These are phyloP conservation scores for Cryptocephalus moraei DNA, from an alignment of 2,888 invertebrate genomes.

Conservation along the genomic window DNA sequence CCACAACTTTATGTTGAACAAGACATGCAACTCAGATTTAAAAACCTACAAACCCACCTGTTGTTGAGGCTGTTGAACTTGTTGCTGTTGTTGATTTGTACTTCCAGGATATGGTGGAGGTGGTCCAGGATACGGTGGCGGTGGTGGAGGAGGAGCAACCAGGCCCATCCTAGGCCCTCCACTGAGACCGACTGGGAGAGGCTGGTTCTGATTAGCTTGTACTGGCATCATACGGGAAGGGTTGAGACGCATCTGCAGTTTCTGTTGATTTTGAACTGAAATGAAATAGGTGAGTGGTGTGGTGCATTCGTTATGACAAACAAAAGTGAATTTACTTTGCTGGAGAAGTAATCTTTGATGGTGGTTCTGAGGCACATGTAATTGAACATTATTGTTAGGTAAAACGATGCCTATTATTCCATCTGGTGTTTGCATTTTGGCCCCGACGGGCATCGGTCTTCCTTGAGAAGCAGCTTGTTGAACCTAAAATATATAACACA, in stretches of 20 bases:
- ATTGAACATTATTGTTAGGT: constrained; percentile 49
- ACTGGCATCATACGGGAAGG: constrained; percentile 25
- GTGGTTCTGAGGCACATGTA: constrained; percentile 43
- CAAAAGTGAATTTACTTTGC: too few relatives aligned
- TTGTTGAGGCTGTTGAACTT: not conserved
- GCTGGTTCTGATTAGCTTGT: constrained; percentile 9
- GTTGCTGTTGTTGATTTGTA: constrained; percentile 26
- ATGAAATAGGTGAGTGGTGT: constrained; percentile 6
- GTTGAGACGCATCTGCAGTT: constrained; percentile 33
- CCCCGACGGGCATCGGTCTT: constrained; percentile 46
- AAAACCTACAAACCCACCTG: constrained; percentile 3
- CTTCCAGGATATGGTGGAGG: constrained; percentile 60
- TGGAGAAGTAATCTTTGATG: constrained; percentile 30
- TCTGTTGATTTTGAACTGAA: constrained; percentile 36
- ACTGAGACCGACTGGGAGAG: constrained; percentile 28
- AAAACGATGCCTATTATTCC: constrained; percentile 58
- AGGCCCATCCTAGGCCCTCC: constrained; percentile 36
- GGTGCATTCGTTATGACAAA: constrained; percentile 23
- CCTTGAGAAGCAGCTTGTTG: constrained; percentile 54
- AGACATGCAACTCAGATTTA: too few relatives aligned
- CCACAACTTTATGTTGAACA: too few relatives aligned
- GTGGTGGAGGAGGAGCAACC: constrained; percentile 51
- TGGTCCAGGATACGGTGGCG: constrained; percentile 63
- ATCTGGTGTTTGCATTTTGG: constrained; percentile 46
- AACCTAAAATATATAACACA: constrained; percentile 37